Percentiles rank a stretch among this genome's conserved stretches.
Conservation (phyloP, 2,113 vertebrate genomes). For the western clawed frog (Xenopus tropicalis) region DNA sequence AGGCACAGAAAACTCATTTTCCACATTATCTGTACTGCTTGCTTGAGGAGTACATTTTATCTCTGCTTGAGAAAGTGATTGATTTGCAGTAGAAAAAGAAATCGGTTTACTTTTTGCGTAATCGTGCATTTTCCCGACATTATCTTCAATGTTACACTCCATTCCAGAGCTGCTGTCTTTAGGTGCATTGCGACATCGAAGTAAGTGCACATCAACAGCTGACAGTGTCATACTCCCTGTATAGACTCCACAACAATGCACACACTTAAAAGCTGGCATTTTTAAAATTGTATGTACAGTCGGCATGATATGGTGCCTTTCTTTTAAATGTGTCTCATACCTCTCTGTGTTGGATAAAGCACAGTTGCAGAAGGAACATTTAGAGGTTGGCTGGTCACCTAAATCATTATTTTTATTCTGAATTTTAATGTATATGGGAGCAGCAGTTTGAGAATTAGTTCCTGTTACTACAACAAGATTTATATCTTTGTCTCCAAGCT, state of each 20-base stretch:
- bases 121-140: conserved; percentile 46
- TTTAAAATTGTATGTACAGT: conserved; percentile 90
- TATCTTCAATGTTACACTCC: conserved; percentile 52
- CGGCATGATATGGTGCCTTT: conserved; percentile 87
- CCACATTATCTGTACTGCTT: conserved; percentile 5
- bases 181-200: conserved; percentile 85
- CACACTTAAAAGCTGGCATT: conserved; percentile 91
- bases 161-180: conserved; percentile 67
- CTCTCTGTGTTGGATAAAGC: conserved; percentile 67
- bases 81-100: conserved; percentile 58
- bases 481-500: conserved; percentile 83
- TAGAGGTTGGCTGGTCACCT: conserved; percentile 56
- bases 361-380: conserved; percentile 86
- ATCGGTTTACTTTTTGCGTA: conserved; percentile 52
- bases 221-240: conserved; percentile 89
- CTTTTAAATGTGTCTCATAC: conserved; percentile 83
- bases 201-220: conserved; percentile 86
- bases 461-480: conserved; percentile 83
- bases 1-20: conserved; percentile 55
- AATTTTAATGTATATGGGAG: conserved; percentile 83
- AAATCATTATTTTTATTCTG: conserved; percentile 63
- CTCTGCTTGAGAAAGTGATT: conserved; percentile 60
- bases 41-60: conserved; percentile 48
- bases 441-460: conserved; percentile 59
- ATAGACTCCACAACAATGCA: conserved; percentile 95